Conservation (phyloP, 2,888 invertebrate genomes). For the Mystacides longicornis region DNA sequence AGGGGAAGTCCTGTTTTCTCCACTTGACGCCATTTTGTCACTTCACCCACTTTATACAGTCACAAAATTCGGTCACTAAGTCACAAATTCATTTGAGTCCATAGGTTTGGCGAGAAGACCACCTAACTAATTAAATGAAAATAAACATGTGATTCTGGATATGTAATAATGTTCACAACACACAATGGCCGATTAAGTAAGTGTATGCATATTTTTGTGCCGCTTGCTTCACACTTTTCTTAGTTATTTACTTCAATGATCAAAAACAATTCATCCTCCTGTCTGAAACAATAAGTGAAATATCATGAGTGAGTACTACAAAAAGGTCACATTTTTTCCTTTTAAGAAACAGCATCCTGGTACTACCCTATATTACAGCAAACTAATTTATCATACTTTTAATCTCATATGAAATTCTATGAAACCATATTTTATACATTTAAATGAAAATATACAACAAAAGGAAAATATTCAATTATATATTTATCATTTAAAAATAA, state of each 20-base stretch:
- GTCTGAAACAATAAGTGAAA: neutral
- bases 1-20: slow-evolving; percentile 37
- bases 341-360: too few species aligned
- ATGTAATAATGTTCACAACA: neutral
- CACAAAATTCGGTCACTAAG: too few species aligned
- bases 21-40: slow-evolving; percentile 35
- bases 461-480: too few species aligned
- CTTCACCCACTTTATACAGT: neutral
- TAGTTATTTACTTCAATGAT: neutral
- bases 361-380: too few species aligned
- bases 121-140: neutral
- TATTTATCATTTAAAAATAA: too few species aligned
- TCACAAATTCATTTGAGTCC: neutral
- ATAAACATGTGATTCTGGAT: neutral
- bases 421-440: too few species aligned
- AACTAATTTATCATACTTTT: too few species aligned
- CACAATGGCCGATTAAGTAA: neutral
- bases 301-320: neutral
- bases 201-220: neutral
- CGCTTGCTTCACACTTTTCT: neutral
- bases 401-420: too few species aligned
- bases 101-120: neutral
- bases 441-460: too few species aligned
- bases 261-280: neutral
- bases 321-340: too few species aligned